Evolutionary conservation across 2,113 vertebrate genomes (phyloP).

Genomic region (Tichodroma muraria): DNA sequence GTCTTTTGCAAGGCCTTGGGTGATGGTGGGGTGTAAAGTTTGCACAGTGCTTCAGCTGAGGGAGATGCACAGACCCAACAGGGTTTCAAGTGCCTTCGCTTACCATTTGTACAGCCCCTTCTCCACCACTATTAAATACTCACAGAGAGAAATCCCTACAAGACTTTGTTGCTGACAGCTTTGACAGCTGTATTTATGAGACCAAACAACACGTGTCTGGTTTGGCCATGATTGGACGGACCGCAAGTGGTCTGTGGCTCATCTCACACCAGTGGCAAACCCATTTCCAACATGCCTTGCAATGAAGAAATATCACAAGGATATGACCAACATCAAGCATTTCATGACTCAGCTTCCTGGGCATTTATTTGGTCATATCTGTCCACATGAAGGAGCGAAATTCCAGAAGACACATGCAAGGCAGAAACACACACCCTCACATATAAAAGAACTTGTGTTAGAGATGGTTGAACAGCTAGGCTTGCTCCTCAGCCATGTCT

Average conservation of each 20-base stretch:
- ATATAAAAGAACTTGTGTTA: not conserved
- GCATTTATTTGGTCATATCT: not conserved
- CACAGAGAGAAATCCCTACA: not conserved
- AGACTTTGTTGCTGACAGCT: not conserved
- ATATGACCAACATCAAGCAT: not conserved
- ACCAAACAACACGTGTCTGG: not conserved
- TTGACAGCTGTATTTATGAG: not conserved
- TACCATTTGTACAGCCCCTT: not conserved
- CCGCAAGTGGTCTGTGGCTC: not conserved
- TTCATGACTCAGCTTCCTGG: not conserved
- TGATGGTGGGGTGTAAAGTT: not conserved
- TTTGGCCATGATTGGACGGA: not conserved
- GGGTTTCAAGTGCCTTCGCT: not conserved
- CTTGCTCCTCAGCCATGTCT: not conserved
- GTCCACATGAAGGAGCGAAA: not conserved
- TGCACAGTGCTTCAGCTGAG: not conserved
- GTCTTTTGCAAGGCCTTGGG: not conserved
- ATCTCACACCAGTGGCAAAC: not conserved
- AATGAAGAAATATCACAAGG: not conserved
- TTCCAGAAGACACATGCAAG: not conserved
- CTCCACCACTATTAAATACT: not conserved
- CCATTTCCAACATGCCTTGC: not conserved
- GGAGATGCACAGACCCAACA: not conserved
- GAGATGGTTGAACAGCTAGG: not conserved
- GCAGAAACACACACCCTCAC: not conserved